Percentiles rank a stretch among this genome's conserved stretches.
phyloP scores from a whole-genome alignment of 2,797 vertebrate genomes.

The Ataeniobius toweri region DNA sequence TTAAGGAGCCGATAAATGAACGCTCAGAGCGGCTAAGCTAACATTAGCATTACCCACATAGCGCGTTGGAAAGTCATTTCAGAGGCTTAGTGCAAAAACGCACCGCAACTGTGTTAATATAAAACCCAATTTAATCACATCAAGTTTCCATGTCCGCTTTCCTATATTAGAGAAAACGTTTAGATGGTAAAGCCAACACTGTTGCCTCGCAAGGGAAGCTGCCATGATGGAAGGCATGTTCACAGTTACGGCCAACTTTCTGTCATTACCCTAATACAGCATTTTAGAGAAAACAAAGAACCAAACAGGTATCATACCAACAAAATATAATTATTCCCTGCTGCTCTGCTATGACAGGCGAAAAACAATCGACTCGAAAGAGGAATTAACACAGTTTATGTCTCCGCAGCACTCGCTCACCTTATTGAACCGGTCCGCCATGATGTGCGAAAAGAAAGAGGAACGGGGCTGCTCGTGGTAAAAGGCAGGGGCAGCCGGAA shows the following conservation, averaged over 20 bases:
- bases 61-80: background rate
- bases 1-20: background rate
- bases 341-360: rapidly evolving
- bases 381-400: background rate
- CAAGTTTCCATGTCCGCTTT: rapidly evolving
- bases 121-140: background rate
- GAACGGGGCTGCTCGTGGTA: conserved; percentile 73
- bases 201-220: conserved; percentile 38
- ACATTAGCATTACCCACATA: background rate
- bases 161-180: rapidly evolving
- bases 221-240: conserved; percentile 68
- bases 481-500: conserved; percentile 80
- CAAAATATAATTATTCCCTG: rapidly evolving
- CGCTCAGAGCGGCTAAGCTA: background rate
- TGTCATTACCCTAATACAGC: rapidly evolving
- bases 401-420: conserved; percentile 50
- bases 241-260: background rate
- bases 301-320: rapidly evolving
- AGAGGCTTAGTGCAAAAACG: background rate
- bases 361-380: rapidly evolving
- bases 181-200: background rate
- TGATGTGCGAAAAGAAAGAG: conserved; percentile 85
- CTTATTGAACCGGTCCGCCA: conserved; percentile 89
- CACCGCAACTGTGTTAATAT: too few relatives aligned
- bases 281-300: rapidly evolving